phyloP scores from a whole-genome alignment of 2,888 invertebrate species.

The Linnaemya vulpina region DNA sequence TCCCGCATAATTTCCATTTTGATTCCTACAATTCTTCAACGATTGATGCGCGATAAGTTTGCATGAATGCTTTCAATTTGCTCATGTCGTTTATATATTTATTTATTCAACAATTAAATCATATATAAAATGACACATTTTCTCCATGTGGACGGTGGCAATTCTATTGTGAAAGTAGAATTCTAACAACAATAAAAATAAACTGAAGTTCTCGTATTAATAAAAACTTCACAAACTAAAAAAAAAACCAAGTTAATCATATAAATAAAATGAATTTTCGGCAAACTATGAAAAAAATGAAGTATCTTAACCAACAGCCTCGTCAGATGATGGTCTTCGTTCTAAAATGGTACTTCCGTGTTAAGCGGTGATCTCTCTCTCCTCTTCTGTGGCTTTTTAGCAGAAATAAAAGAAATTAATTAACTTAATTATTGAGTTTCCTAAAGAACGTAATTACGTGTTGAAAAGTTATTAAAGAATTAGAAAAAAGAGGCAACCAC shows the following conservation, averaged over 20 bases:
- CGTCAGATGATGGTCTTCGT: slow-evolving; percentile 2
- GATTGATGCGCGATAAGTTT: too few relatives aligned
- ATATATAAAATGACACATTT: too few relatives aligned
- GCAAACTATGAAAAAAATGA: slow-evolving; percentile 16
- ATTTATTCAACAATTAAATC: too few relatives aligned
- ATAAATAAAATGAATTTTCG: neutral
- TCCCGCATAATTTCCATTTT: too few relatives aligned
- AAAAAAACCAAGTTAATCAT: slow-evolving; percentile 30
- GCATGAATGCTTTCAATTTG: too few relatives aligned
- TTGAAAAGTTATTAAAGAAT: neutral
- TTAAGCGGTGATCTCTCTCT: slow-evolving; percentile 43
- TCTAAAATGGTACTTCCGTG: slow-evolving; percentile 57
- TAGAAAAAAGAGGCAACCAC: neutral
- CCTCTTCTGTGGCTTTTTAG: neutral
- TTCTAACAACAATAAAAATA: neutral
- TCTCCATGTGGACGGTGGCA: too few relatives aligned
- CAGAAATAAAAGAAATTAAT: neutral
- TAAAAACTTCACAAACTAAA: slow-evolving; percentile 11
- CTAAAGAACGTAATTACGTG: neutral
- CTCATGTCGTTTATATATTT: too few relatives aligned
- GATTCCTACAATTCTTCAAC: too few relatives aligned
- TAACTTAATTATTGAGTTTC: neutral
- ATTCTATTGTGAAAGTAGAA: neutral
- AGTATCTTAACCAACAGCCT: slow-evolving; percentile 17
- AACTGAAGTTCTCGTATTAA: neutral